Evolutionary conservation across 2,113 vertebrate genomes (phyloP).

Genomic region (Labeo rohita): DNA sequence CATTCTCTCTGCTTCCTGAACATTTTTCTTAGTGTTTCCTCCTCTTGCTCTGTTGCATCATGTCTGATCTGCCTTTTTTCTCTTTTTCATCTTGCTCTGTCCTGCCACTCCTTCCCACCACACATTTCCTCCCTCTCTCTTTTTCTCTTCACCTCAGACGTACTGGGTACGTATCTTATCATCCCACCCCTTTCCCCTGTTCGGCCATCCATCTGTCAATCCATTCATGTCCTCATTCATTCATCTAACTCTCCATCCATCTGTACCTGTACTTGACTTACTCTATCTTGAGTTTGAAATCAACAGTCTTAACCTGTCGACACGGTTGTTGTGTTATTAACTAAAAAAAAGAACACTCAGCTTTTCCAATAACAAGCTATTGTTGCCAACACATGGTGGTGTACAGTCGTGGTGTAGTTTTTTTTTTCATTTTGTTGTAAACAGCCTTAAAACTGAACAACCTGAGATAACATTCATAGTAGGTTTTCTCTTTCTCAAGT

Average conservation of each 20-base stretch:
- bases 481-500: too few species aligned
- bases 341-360: neutral
- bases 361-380: neutral
- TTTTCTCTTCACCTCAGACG: constrained; percentile 76
- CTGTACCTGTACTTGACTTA: neutral
- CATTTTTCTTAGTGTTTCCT: constrained; percentile 43
- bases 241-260: constrained; percentile 24
- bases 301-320: neutral
- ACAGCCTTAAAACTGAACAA: neutral
- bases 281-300: constrained; percentile 3
- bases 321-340: neutral
- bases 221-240: constrained; percentile 66
- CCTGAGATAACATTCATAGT: too few species aligned
- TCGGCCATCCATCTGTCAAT: constrained; percentile 68
- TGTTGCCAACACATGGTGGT: neutral
- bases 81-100: constrained; percentile 71
- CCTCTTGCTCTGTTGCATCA: constrained; percentile 58
- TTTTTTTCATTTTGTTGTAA: neutral
- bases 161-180: constrained; percentile 86
- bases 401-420: neutral
- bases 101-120: constrained; percentile 49
- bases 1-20: constrained; percentile 50
- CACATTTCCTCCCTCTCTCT: constrained; percentile 42
- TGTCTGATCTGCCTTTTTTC: constrained; percentile 74
- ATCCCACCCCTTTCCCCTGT: constrained; percentile 55